phyloP scores from a whole-genome alignment of 1,140 invertebrate genomes.

The Aleiodes sp. region DNA sequence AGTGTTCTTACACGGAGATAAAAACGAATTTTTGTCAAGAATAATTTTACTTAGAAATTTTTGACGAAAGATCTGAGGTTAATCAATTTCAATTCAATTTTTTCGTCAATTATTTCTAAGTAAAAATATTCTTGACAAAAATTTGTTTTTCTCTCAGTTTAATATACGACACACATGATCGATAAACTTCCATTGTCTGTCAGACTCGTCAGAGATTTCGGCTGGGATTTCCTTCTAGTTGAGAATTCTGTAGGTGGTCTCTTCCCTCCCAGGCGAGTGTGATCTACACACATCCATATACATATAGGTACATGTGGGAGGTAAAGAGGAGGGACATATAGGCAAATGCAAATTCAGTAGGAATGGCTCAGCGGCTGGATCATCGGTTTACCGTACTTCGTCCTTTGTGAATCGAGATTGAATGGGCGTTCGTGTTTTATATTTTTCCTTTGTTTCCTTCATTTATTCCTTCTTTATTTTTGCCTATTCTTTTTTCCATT shows the following conservation, averaged over 20 bases:
- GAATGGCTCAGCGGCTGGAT: conserved; percentile 13
- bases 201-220: conserved; percentile 6
- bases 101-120: too few relatives aligned
- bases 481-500: neutral
- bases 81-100: too few relatives aligned
- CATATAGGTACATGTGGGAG: too few relatives aligned
- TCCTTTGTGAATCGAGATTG: conserved; percentile 7
- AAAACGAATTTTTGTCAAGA: too few relatives aligned
- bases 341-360: conserved; percentile 2
- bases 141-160: too few relatives aligned
- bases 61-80: too few relatives aligned
- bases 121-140: too few relatives aligned
- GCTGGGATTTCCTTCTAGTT: conserved; percentile 8
- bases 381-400: conserved; percentile 10
- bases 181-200: conserved; percentile 16
- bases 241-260: neutral
- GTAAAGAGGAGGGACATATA: neutral
- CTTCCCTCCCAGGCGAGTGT: neutral
- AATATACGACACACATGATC: neutral
- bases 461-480: neutral
- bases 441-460: neutral
- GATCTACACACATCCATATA: conserved; percentile 9
- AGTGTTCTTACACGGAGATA: too few relatives aligned
- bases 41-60: too few relatives aligned
- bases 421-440: conserved; percentile 8